Evolutionary conservation across 2,888 invertebrate species (phyloP).

Genomic region (Cacoxenus indagator): DNA sequence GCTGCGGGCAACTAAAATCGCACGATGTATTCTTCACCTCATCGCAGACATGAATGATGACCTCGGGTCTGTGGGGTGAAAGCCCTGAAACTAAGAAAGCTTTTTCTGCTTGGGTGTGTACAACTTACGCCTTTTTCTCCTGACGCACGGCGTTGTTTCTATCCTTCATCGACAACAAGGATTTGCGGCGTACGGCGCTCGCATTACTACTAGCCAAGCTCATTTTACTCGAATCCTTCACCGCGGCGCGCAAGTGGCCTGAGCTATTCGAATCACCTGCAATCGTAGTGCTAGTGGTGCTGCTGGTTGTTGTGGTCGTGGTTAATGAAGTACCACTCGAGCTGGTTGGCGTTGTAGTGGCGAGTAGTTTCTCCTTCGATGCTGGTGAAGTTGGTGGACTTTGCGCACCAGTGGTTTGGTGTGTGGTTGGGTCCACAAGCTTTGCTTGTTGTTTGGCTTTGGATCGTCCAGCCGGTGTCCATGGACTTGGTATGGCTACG

Average conservation of each 20-base stretch:
- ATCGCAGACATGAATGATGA: conserved; percentile 95
- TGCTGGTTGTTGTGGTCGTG: conserved; percentile 20
- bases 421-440: background rate
- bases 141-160: conserved; percentile 40
- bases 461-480: conserved; percentile 16
- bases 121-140: conserved; percentile 51
- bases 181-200: conserved; percentile 43
- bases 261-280: background rate
- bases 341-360: background rate
- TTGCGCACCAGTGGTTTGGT: background rate
- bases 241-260: conserved; percentile 46
- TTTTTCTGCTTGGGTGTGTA: background rate
- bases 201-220: conserved; percentile 19
- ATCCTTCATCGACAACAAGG: conserved; percentile 48
- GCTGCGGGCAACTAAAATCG: conserved; percentile 91
- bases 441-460: background rate
- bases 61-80: conserved; percentile 76
- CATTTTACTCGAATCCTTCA: conserved; percentile 44
- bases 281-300: too few species aligned
- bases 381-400: background rate
- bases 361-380: background rate
- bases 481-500: conserved; percentile 49
- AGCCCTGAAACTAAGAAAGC: background rate
- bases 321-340: background rate
- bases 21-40: conserved; percentile 91